Evolutionary conservation across 2,113 vertebrate genomes (phyloP), one percentile per base, ranked within the genome.

Genomic region (Mormyrus lacerda): DNA sequence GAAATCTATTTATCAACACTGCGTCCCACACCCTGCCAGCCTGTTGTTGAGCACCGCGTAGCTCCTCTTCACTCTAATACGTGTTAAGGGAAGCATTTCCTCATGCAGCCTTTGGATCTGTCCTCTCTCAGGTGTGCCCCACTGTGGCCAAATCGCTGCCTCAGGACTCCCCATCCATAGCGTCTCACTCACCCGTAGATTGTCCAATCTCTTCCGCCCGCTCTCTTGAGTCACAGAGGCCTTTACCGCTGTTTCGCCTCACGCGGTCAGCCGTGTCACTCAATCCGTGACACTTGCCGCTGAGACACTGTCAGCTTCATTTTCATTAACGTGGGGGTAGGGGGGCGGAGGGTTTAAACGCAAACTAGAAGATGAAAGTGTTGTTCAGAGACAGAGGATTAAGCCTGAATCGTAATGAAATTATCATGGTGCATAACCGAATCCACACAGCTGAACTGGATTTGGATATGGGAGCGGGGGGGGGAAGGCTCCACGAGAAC

Each of bases 331-430:
- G 61, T 15, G 73, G 44, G 6, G 61, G 6, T 42, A 47, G 88
- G 87, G 21, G 53, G 21, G 7, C 8, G 0, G 2, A n/a, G 55
- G 55, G 7, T 61, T 79, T 88, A 79, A 35, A 51, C 0, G 8
- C 31, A 51, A 65, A n/a, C n/a, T 31, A 27, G 44, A n/a, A n/a
- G 84, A 85, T 85, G 44, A 85, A 85, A 50, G 24, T 48, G 84
- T 51, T 27, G 84, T 50, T 51, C 45, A 6, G 84, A 31, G 84
- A 50, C 24, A 85, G 84, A 19, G 47, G 84, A 85, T 85, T 85
- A 85, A 47, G 84, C n/a, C 84, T 50, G 84, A 85, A 85, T 35
- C 1, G n/a, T 51, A 85, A 85, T 50, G 47, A 85, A 85, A 85
- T 85, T 85, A 50, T 48, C 24, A 50, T 24, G 48, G 47, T 2